phyloP scores from a whole-genome alignment of 2,113 vertebrate species.

The Ceratotherium simum region DNA sequence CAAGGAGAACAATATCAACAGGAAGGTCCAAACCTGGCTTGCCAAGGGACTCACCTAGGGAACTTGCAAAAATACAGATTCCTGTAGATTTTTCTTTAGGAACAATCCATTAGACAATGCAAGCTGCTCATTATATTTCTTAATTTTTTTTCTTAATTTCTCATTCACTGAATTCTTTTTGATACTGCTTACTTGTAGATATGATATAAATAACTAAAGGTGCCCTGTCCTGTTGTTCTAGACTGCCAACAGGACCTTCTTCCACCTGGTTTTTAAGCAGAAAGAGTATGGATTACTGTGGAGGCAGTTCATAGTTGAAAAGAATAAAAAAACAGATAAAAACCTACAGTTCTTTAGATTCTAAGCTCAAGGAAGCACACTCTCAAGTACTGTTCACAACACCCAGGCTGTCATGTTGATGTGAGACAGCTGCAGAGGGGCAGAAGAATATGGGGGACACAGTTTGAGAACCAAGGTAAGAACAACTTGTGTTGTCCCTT shows the following conservation, averaged over 20 bases:
- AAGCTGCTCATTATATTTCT: not conserved
- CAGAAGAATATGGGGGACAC: not conserved
- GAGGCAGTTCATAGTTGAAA: not conserved
- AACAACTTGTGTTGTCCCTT: not conserved
- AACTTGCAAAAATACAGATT: not conserved
- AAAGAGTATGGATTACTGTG: not conserved
- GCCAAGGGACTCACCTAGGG: not conserved
- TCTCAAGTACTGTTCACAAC: not conserved
- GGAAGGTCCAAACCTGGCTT: not conserved
- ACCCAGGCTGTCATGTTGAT: no score
- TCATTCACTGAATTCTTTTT: conserved; percentile 17
- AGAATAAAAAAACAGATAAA: not conserved
- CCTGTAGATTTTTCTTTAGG: not conserved
- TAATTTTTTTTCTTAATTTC: conserved; percentile 33
- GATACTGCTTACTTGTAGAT: not conserved
- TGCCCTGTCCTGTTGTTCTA: not conserved
- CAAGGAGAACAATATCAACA: not conserved
- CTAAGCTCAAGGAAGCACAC: not conserved
- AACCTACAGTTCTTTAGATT: not conserved
- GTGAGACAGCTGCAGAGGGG: not conserved
- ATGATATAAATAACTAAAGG: not conserved
- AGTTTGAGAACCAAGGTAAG: not conserved
- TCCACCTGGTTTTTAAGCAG: not conserved
- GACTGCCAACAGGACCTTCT: not conserved
- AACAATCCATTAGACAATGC: not conserved